Percentiles rank a stretch among this genome's conserved stretches.
Conservation (phyloP, 2,113 vertebrate species). For the Psammodynastes pulverulentus region DNA sequence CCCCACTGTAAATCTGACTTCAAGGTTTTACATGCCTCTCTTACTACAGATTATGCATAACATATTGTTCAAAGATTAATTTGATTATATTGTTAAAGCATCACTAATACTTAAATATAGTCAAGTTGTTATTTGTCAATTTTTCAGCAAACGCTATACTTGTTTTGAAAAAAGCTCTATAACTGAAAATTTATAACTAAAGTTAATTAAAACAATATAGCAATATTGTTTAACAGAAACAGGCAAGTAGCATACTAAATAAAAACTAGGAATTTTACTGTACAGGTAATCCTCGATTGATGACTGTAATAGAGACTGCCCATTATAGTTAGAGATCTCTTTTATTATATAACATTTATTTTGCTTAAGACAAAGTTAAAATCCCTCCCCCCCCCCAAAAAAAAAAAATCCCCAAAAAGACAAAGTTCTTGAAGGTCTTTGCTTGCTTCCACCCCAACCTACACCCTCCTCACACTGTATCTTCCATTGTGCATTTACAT, state of each 20-base stretch:
- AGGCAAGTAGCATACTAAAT: slow-evolving; percentile 20
- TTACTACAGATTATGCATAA: neutral
- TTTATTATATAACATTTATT: neutral
- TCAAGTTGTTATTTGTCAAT: neutral
- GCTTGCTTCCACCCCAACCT: neutral
- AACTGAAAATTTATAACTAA: slow-evolving; percentile 14
- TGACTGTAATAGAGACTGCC: neutral
- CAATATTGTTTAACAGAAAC: slow-evolving; percentile 18
- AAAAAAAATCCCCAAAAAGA: neutral
- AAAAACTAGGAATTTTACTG: slow-evolving; percentile 12
- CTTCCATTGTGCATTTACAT: neutral
- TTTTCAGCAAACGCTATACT: neutral
- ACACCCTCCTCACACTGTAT: neutral
- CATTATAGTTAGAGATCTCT: neutral
- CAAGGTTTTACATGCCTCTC: neutral
- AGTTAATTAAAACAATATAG: neutral
- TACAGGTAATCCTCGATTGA: neutral
- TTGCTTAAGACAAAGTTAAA: neutral
- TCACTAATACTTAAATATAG: neutral
- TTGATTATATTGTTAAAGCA: neutral
- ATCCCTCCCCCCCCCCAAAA: too few relatives aligned
- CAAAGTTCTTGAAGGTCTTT: neutral
- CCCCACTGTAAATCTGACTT: neutral
- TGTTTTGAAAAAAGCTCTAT: neutral
- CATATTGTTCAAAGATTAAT: neutral